Percentiles rank a stretch among this genome's conserved stretches.
These are phyloP conservation scores for Chunga burmeisteri DNA, from an alignment of 2,113 vertebrate species.

Conservation along the genomic window DNA sequence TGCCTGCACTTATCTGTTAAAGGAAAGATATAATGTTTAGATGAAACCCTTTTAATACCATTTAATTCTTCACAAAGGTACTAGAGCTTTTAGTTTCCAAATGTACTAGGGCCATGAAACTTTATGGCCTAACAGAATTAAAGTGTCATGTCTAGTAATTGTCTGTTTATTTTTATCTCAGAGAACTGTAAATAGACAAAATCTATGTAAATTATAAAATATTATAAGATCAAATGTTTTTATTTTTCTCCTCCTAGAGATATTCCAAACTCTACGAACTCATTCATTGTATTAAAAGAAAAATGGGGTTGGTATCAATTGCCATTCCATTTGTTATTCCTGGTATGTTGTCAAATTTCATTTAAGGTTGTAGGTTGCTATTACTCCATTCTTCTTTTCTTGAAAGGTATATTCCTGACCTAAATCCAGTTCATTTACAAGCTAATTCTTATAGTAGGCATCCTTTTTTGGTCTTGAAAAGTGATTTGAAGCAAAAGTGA, in stretches of 20 bases:
- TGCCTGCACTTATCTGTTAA: constrained; percentile 45
- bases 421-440: not conserved
- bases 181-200: not conserved
- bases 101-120: not conserved
- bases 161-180: not conserved
- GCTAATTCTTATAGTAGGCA: not conserved
- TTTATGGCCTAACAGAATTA: constrained; percentile 10
- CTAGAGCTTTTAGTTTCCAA: not conserved
- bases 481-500: not conserved
- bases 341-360: not conserved
- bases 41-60: constrained; percentile 4
- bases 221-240: not conserved
- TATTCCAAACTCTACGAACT: not conserved
- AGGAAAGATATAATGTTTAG: not conserved
- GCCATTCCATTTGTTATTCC: not conserved
- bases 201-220: not conserved
- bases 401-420: not conserved
- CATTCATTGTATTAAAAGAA: not conserved
- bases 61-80: constrained; percentile 38
- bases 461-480: not conserved
- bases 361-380: not conserved
- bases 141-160: not conserved
- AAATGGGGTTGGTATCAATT: not conserved
- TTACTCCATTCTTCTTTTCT: not conserved
- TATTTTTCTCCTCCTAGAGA: not conserved